Evolutionary conservation across 2,888 invertebrate genomes (phyloP), one percentile per base, ranked within the genome.

Genomic region (Polydrusus pterygomalis): DNA sequence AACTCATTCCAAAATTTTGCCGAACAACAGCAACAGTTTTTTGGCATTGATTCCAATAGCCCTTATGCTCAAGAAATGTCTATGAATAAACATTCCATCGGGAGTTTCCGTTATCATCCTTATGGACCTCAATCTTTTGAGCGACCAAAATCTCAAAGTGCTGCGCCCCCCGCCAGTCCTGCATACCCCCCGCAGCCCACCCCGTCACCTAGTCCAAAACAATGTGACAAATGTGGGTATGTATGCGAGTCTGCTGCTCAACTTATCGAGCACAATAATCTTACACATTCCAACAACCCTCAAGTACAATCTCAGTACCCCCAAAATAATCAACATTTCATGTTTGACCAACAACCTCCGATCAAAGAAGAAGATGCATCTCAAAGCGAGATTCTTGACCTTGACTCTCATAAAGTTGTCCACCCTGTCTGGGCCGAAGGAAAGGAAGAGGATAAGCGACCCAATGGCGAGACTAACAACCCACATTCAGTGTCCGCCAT

Each of bases 371-470:
- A 91, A 64, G 93, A 94, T 83, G 93, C 93, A 83, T 92, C 93
- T 75, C 93, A 93, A 62, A 93, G 94, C 13, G 96, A 96, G 83
- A 94, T 96, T 79, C 89, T 96, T 70, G 96, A 96, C 86, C 88
- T 96, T 77, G 96, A 96, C 85, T 96, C 96, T 0, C 96, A 96
- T 85, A 96, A 96, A 88, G 95, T 96, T 0, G 95, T 96, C 0
- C 94, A 88, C 79, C 87, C 88, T 75, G 88, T 88, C 25, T 88
- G 87, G 83, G 86, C 89, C 6, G 90, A 82, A 25, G 34, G 40
- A n/a, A 74, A 89, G 81, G 89, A 89, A 77, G 90, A 89, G 18
- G 89, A 89, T 68, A 86, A 87, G 78, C 78, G 85, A 30, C 83
- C 83, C 70, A 83, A 84, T 69, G 84, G 83, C 54, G 85, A 84